Evolutionary conservation across 2,797 vertebrate genomes (phyloP).

Genomic region (Argyrosomus regius): DNA sequence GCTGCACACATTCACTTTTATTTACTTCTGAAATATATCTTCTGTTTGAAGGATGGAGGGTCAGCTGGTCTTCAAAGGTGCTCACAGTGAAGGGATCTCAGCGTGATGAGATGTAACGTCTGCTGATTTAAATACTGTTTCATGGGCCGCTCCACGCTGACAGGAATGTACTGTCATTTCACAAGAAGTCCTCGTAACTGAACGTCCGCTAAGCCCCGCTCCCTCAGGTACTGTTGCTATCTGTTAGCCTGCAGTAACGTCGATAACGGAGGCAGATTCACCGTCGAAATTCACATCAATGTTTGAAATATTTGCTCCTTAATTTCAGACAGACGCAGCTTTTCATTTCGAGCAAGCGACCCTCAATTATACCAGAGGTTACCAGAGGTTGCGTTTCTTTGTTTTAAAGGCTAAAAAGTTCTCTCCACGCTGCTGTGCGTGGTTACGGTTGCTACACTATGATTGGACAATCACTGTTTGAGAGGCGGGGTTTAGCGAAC

Average conservation of each 20-base stretch:
- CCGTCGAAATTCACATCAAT: background rate
- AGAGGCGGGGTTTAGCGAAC: background rate
- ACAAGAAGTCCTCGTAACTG: background rate
- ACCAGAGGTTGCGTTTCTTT: too few species aligned
- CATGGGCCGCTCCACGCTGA: background rate
- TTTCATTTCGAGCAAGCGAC: background rate
- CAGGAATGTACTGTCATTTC: background rate
- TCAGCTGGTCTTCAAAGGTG: slow-evolving; percentile 14
- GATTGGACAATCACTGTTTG: background rate
- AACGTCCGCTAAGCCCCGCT: background rate
- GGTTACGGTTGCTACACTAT: background rate
- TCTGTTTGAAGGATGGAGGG: background rate
- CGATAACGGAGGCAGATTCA: background rate
- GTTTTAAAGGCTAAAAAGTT: too few species aligned
- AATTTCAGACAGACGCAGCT: background rate
- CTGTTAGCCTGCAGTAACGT: too few species aligned
- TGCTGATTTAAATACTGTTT: background rate
- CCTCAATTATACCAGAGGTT: background rate
- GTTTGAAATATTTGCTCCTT: background rate
- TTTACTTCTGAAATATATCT: background rate
- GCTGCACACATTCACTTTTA: background rate
- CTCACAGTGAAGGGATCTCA: slow-evolving; percentile 4
- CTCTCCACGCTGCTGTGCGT: background rate
- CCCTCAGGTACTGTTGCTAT: background rate
- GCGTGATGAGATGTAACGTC: background rate